A percentile compares a stretch with the other conserved stretches of the same genome.
These are phyloP conservation scores for Dolichoris vasculosae DNA, from an alignment of 1,140 invertebrate genomes.

Conservation along the genomic window DNA sequence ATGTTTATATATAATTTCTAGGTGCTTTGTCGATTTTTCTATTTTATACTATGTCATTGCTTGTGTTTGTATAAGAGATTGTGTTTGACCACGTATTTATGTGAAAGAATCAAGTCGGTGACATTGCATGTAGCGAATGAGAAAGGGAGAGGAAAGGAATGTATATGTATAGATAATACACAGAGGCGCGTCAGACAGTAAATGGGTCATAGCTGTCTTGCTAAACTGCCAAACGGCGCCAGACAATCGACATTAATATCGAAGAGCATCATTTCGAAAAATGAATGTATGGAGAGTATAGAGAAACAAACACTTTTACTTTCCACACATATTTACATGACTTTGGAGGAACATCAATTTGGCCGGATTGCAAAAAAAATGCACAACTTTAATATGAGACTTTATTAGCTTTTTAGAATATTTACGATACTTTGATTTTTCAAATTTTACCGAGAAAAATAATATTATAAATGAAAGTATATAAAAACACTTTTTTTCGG, in stretches of 20 bases:
- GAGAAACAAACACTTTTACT: neutral
- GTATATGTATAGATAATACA: constrained; percentile 12
- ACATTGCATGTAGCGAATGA: neutral
- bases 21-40: neutral
- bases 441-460: no score
- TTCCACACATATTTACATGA: neutral
- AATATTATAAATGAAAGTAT: no score
- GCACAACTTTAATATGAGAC: neutral
- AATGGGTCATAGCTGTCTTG: constrained; percentile 39
- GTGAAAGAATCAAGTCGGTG: neutral
- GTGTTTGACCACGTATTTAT: neutral
- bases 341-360: neutral
- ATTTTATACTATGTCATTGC: neutral
- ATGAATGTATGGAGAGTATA: neutral
- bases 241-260: constrained; percentile 38
- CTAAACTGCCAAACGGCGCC: constrained; percentile 36
- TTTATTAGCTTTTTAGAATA: constrained; percentile 28
- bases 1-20: neutral
- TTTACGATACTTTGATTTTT: neutral
- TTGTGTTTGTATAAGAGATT: neutral
- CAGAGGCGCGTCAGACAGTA: constrained; percentile 26
- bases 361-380: neutral
- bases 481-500: no score
- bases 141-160: neutral
- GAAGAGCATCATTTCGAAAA: constrained; percentile 31